Conservation (phyloP, 1,140 invertebrate genomes). For the Orius laevigatus region DNA sequence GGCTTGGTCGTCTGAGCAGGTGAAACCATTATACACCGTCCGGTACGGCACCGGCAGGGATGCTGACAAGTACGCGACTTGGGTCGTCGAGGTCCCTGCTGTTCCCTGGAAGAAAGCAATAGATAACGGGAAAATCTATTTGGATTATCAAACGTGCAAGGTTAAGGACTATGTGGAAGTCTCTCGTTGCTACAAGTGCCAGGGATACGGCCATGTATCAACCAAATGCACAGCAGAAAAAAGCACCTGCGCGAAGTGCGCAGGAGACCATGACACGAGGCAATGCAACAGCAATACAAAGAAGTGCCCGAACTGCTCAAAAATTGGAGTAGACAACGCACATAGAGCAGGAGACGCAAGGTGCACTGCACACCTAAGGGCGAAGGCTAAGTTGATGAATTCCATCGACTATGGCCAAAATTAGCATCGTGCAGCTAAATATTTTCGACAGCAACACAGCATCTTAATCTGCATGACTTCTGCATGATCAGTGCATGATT, state of each 20-base stretch:
- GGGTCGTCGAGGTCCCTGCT: not conserved
- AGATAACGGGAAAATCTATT: not conserved
- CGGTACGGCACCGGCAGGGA: not conserved
- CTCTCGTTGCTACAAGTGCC: constrained; percentile 13
- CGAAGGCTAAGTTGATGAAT: not conserved
- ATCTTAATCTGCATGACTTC: too few relatives aligned
- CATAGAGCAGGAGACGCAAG: not conserved
- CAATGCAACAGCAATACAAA: not conserved
- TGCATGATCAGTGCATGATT: too few relatives aligned
- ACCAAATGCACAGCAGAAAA: not conserved
- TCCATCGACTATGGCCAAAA: not conserved
- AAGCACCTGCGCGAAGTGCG: constrained; percentile 5
- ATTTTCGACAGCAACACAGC: too few relatives aligned
- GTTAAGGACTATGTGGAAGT: constrained; percentile 8
- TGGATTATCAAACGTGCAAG: not conserved
- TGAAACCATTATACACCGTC: not conserved
- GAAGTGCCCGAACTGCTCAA: not conserved
- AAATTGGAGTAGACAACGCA: not conserved
- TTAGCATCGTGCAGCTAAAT: too few relatives aligned
- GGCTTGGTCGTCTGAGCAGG: not conserved
- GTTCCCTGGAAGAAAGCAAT: not conserved
- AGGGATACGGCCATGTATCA: constrained; percentile 11
- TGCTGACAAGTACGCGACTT: not conserved
- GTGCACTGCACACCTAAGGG: not conserved
- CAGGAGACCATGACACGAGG: not conserved